Conservation (phyloP, 1,140 invertebrate genomes). For the Zelostemma sp. region DNA sequence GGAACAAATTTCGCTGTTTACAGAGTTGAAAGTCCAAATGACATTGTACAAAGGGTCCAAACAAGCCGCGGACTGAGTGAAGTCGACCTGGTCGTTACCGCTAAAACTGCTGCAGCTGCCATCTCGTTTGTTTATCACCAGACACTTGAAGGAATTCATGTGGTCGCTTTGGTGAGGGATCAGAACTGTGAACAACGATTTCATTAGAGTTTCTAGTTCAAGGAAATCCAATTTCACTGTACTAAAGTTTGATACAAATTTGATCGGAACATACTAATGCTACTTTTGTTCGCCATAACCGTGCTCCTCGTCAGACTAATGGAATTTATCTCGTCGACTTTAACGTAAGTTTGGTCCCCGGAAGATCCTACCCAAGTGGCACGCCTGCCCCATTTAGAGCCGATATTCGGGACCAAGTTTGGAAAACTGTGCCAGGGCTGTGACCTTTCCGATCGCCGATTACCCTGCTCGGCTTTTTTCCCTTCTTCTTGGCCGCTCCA, state of each 20-base stretch:
- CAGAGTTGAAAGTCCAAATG: constrained; percentile 85
- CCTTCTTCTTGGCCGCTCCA: constrained; percentile 58
- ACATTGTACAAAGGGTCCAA: constrained; percentile 91
- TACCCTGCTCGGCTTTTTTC: constrained; percentile 52
- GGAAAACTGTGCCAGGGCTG: constrained; percentile 85
- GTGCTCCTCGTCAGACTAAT: constrained; percentile 87
- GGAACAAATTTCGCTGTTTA: constrained; percentile 80
- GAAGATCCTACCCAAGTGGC: constrained; percentile 95
- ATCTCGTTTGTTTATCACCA: constrained; percentile 87
- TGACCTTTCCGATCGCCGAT: constrained; percentile 58
- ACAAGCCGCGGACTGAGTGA: constrained; percentile 80
- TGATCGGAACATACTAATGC: constrained; percentile 78
- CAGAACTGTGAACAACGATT: constrained; percentile 72
- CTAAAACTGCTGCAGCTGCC: constrained; percentile 86
- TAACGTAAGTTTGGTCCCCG: constrained; percentile 95
- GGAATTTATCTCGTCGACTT: constrained; percentile 94
- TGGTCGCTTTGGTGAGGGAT: constrained; percentile 78
- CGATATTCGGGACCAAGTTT: constrained; percentile 83
- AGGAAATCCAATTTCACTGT: too few relatives aligned
- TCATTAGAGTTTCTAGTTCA: constrained; percentile 3
- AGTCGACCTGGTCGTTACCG: constrained; percentile 82
- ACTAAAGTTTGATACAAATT: too few relatives aligned
- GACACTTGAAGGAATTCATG: constrained; percentile 80
- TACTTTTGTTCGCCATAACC: constrained; percentile 88
- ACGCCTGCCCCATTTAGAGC: constrained; percentile 81